Conservation (phyloP, 1,140 invertebrate genomes). For the Heliconius congener region DNA sequence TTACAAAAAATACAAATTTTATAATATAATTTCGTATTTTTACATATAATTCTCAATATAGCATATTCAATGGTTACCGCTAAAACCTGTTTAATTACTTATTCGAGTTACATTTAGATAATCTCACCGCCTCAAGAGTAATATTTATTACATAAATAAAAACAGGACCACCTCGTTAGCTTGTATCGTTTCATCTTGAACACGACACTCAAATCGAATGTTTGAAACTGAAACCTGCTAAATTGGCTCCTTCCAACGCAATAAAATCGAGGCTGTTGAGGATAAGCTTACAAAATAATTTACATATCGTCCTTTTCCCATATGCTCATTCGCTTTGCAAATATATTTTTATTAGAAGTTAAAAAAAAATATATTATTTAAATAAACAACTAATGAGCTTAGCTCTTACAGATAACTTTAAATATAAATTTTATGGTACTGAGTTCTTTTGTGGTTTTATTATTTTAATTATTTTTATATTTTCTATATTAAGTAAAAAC, state of each 20-base stretch:
- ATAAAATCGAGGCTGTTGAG: constrained; percentile 35
- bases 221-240: constrained; percentile 45
- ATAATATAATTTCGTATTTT: too few relatives aligned
- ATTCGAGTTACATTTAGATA: not conserved
- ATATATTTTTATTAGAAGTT: not conserved
- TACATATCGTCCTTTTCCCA: constrained; percentile 20
- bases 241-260: constrained; percentile 43
- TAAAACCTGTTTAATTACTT: not conserved
- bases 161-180: constrained; percentile 42
- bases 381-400: not conserved
- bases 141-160: constrained; percentile 43
- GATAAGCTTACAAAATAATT: constrained; percentile 34
- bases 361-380: not conserved
- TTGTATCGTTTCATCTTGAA: constrained; percentile 39
- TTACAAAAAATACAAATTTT: too few relatives aligned
- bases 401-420: not conserved
- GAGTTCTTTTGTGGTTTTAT: not conserved
- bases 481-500: too few relatives aligned
- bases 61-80: not conserved
- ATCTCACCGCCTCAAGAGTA: constrained; percentile 34
- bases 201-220: constrained; percentile 42
- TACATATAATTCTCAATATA: too few relatives aligned
- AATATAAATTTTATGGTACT: not conserved
- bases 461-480: too few relatives aligned
- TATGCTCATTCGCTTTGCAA: constrained; percentile 1